Percentiles rank a stretch among this genome's conserved stretches.
phyloP scores from a whole-genome alignment of 2,113 vertebrate species.

The Cyanoderma ruficeps region DNA sequence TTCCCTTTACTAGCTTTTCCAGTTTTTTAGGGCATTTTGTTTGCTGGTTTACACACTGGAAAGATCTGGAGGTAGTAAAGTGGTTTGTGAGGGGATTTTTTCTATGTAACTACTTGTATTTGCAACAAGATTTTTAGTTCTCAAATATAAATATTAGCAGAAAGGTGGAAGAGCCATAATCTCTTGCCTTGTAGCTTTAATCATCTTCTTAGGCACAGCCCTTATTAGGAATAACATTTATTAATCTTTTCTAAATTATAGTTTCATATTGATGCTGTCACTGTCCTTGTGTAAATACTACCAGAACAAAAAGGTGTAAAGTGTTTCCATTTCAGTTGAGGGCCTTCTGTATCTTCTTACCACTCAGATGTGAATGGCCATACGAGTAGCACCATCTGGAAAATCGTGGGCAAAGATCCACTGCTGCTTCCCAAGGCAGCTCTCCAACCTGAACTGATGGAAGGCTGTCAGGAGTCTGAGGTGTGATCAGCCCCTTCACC shows the following conservation, averaged over 20 bases:
- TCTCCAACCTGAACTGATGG: not conserved
- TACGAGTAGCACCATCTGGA: not conserved
- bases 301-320: not conserved
- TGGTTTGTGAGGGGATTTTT: not conserved
- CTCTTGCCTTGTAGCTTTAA: not conserved
- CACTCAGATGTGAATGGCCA: not conserved
- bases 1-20: not conserved
- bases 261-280: not conserved
- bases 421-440: not conserved
- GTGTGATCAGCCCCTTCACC: not conserved
- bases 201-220: not conserved
- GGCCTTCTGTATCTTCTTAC: not conserved
- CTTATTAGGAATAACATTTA: not conserved
- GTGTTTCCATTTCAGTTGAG: not conserved
- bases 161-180: not conserved
- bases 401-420: accelerated
- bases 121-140: not conserved
- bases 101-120: not conserved
- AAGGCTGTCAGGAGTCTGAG: not conserved
- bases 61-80: not conserved
- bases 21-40: not conserved
- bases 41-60: not conserved
- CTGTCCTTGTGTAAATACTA: not conserved
- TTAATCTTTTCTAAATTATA: not conserved
- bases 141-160: not conserved